phyloP scores from a whole-genome alignment of 2,113 vertebrate genomes.

The Phalacrocorax aristotelis region DNA sequence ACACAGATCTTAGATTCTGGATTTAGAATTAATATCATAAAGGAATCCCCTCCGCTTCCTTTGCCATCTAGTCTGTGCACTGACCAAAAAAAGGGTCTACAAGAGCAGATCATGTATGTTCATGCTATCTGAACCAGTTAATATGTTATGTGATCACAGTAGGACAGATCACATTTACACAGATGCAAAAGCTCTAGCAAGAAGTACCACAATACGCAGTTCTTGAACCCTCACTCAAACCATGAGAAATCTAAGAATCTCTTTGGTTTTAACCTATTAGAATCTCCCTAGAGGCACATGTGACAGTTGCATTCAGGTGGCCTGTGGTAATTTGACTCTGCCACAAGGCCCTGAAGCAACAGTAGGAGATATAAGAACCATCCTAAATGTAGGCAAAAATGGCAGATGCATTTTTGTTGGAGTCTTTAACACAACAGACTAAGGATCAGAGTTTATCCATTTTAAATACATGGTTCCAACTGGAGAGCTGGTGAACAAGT shows the following conservation, averaged over 20 bases:
- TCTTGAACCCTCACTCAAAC: neutral
- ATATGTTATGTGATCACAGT: neutral
- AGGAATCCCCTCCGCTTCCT: neutral
- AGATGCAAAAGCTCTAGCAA: neutral
- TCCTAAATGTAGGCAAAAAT: too few species aligned
- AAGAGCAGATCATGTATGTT: rapidly evolving
- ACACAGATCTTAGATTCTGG: neutral
- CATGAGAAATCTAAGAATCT: neutral
- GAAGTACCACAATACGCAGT: neutral
- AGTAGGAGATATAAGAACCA: neutral
- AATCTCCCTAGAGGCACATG: neutral
- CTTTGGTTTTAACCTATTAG: neutral
- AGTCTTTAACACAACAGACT: neutral
- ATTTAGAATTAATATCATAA: neutral
- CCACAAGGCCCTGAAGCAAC: neutral
- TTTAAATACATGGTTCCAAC: neutral
- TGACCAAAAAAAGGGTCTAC: neutral
- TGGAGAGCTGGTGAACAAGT: neutral
- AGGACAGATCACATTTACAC: neutral
- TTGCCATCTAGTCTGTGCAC: neutral
- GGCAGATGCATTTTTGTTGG: neutral
- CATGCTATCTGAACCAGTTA: neutral
- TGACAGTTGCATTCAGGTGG: neutral
- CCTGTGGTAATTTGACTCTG: neutral
- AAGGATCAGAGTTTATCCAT: neutral